These are phyloP conservation scores for Antheraea pernyi DNA, from an alignment of 1,140 invertebrate genomes.

Conservation along the genomic window DNA sequence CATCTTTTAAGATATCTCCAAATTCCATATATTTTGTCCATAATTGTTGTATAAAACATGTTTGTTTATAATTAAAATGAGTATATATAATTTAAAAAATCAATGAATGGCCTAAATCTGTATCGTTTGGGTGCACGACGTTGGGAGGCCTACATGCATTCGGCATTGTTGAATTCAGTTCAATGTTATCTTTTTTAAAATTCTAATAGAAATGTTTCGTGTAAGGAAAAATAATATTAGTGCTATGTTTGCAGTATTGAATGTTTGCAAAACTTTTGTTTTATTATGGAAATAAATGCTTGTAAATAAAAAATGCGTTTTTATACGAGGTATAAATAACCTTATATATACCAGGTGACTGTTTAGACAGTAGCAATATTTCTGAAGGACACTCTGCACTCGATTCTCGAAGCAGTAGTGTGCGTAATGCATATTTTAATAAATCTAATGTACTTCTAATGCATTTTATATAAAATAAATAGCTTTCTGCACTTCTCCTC, in stretches of 20 bases:
- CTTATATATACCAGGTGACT: too few species aligned
- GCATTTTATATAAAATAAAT: too few species aligned
- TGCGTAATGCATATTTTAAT: too few species aligned
- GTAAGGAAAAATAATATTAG: conserved; percentile 67
- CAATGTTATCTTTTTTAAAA: conserved; percentile 59
- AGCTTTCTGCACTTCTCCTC: too few species aligned
- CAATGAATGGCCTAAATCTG: conserved; percentile 32
- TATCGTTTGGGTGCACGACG: conserved; percentile 21
- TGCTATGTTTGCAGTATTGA: conserved; percentile 73
- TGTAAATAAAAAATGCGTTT: conserved; percentile 60
- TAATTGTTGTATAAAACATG: too few species aligned
- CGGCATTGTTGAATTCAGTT: conserved; percentile 34
- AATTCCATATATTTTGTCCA: too few species aligned
- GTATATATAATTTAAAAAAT: conserved; percentile 25
- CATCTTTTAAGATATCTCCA: too few species aligned
- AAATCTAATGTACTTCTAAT: too few species aligned
- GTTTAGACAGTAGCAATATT: too few species aligned
- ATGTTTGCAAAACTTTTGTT: conserved; percentile 72
- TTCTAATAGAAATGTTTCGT: conserved; percentile 63
- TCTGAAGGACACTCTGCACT: too few species aligned
- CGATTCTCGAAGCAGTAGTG: too few species aligned
- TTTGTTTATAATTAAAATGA: conserved; percentile 12
- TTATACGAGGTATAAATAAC: too few species aligned
- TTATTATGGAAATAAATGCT: conserved; percentile 75
- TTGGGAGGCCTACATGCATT: conserved; percentile 39